phyloP scores from a whole-genome alignment of 35 echinoderm and acorn worm species.

The Ophiothrix spiculata region DNA sequence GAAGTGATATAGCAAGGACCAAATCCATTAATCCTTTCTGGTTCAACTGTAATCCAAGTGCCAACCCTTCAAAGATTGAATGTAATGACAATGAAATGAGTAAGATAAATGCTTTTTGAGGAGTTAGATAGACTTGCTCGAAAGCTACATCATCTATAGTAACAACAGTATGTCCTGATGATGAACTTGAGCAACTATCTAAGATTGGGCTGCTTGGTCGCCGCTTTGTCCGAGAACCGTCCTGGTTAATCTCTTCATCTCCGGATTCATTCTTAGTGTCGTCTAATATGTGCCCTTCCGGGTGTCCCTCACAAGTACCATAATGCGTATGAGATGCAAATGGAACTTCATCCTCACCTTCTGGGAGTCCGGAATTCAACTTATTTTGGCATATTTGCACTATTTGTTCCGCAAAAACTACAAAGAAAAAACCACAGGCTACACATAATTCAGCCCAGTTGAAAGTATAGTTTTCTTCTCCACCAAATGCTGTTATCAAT shows the following conservation, averaged over 20 bases:
- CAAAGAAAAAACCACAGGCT: constrained; percentile 71
- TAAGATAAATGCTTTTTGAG: constrained; percentile 56
- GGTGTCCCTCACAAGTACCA: neutral
- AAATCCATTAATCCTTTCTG: constrained; percentile 54
- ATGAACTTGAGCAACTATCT: neutral
- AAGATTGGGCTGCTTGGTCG: no score
- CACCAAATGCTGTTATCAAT: constrained; percentile 31
- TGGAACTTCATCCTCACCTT: neutral
- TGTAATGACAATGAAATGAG: constrained; percentile 74
- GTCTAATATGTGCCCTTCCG: neutral
- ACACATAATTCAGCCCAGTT: constrained; percentile 73
- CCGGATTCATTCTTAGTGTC: no score
- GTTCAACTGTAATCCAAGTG: constrained; percentile 71
- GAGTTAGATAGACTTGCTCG: constrained; percentile 23
- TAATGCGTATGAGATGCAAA: neutral
- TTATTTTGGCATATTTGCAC: constrained; percentile 50
- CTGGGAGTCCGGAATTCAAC: neutral
- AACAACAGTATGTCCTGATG: neutral
- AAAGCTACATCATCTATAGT: neutral
- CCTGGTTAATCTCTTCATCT: neutral
- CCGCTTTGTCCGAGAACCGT: neutral
- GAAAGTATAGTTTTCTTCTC: constrained; percentile 10
- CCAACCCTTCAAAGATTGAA: constrained; percentile 80
- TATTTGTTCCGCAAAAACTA: constrained; percentile 68
- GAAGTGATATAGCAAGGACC: constrained; percentile 76